Evolutionary conservation across 1,140 invertebrate species (phyloP), one percentile per base, ranked within the genome.

Genomic region (Dendroctonus ponderosae): DNA sequence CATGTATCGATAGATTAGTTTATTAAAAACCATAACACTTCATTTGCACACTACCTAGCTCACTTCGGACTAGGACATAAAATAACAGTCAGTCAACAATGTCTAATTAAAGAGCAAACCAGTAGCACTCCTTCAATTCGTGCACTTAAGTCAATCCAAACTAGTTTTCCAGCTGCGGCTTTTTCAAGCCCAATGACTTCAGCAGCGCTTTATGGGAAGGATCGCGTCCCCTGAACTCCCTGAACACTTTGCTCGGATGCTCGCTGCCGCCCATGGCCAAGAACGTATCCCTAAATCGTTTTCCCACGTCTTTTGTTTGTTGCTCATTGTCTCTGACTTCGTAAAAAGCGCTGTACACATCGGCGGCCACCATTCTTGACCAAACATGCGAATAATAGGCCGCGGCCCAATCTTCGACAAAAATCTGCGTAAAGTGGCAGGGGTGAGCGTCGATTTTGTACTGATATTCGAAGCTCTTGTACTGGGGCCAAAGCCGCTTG

Each of bases 181-280:
- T 72, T 61, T 79, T 78, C 58, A 90, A 79, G 14, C 85, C 84
- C 64, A 89, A 79, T 57, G 81, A 85, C 69, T 86, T 85, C 0
- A 95, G 76, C n/a, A 95, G 79, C 0, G 92, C 91, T 75, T 93
- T 87, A 0, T 89, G 86, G 6, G 88, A 91, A 0, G 94, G 94
- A 82, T 98, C 94, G 44, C 95, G 84, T 3, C 96, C 96, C 72
- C 92, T 82, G 79, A 97, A 97, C 73, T 88, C 84, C 62, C 94
- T 84, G 79, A 97, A 98, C 6, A 94, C 84, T 83, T 96, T 91
- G 69, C 82, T 87, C 0, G 91, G 85, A 70, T 91, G 85, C 70
- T 87, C 86, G 66, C 86, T 87, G 6, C 94, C 93, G 7, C 93
- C 93, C 9, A 87, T 80, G 0, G 89, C 81, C n/a, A 98, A 81